Evolutionary conservation across 1,140 invertebrate species (phyloP).

Genomic region (Macrotrachela quadricornifera): DNA sequence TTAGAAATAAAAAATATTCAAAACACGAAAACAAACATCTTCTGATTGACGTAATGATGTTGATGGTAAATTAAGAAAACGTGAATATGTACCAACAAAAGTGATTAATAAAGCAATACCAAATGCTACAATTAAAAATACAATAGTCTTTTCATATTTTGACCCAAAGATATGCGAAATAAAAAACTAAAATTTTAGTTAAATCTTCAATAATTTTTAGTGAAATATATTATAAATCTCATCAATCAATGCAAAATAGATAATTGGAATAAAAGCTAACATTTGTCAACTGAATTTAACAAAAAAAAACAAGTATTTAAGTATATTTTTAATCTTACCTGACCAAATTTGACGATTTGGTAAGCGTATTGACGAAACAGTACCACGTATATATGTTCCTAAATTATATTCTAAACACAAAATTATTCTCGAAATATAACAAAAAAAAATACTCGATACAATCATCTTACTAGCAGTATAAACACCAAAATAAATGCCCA

Average conservation of each 20-base stretch:
- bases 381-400: neutral
- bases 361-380: conserved; percentile 8
- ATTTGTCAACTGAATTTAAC: too few species aligned
- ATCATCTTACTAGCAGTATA: conserved; percentile 9
- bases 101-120: conserved; percentile 13
- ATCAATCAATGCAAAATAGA: too few species aligned
- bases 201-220: too few species aligned
- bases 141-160: too few species aligned
- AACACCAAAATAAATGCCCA: conserved; percentile 13
- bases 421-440: conserved; percentile 12
- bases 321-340: too few species aligned
- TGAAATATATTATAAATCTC: too few species aligned
- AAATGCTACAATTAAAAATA: too few species aligned
- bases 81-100: conserved; percentile 13
- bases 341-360: neutral
- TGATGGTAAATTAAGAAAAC: conserved; percentile 13
- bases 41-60: conserved; percentile 9
- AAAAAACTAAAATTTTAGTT: too few species aligned
- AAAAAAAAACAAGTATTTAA: too few species aligned
- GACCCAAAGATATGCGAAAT: too few species aligned
- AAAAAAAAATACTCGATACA: neutral
- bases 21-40: conserved; percentile 3
- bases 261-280: too few species aligned
- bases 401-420: neutral
- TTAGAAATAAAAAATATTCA: neutral